These are phyloP conservation scores for Eurytoma californica DNA, from an alignment of 2,888 invertebrate species.

Conservation along the genomic window DNA sequence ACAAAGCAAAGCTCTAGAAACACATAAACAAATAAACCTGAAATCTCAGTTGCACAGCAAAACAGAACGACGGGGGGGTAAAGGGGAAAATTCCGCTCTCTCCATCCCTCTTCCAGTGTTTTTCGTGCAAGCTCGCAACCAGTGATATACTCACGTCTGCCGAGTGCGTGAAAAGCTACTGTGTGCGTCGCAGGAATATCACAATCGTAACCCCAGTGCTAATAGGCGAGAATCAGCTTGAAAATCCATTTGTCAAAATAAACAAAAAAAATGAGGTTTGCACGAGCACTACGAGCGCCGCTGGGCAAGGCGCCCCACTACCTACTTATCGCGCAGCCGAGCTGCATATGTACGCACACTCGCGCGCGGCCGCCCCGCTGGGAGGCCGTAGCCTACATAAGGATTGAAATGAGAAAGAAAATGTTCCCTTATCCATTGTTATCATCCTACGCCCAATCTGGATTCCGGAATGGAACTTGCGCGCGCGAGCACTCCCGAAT, in stretches of 20 bases:
- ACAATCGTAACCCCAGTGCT: constrained; percentile 8
- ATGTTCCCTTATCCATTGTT: background rate
- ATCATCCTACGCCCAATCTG: constrained; percentile 25
- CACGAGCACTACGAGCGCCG: no score
- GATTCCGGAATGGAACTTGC: constrained; percentile 8
- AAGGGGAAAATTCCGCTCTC: no score
- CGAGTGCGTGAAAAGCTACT: background rate
- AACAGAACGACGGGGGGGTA: background rate
- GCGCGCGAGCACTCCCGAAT: background rate
- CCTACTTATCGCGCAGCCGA: constrained; percentile 11
- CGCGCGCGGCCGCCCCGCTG: no score
- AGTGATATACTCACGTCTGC: constrained; percentile 8
- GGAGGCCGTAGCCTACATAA: background rate
- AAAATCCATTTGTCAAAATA: constrained; percentile 43
- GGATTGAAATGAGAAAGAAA: background rate
- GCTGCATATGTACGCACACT: no score
- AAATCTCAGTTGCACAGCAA: no score
- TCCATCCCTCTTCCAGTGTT: background rate
- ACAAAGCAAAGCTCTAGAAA: background rate
- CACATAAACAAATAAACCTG: no score
- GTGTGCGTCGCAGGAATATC: background rate
- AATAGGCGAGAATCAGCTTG: background rate
- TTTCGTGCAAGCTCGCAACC: background rate
- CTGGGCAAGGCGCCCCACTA: no score
- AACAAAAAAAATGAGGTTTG: no score